Percentiles rank a stretch among this genome's conserved stretches.
These are phyloP conservation scores for Zootoca vivipara DNA, from an alignment of 2,113 vertebrate species.

Conservation along the genomic window DNA sequence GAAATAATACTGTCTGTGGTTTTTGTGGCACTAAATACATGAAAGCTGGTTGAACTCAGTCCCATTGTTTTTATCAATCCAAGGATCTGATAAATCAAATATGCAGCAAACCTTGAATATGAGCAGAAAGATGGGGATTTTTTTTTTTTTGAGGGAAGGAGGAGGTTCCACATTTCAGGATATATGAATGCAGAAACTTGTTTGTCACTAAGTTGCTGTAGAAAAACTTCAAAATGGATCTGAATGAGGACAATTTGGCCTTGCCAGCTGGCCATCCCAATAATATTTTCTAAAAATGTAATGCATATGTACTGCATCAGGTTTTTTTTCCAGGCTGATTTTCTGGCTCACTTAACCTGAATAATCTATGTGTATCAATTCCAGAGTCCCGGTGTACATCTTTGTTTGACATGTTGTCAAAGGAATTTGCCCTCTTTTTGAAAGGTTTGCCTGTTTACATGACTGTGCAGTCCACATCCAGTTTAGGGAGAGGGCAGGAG, in stretches of 20 bases:
- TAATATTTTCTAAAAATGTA: background rate
- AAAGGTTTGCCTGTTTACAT: background rate
- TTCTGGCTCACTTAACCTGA: background rate
- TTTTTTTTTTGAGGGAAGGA: conserved; percentile 11
- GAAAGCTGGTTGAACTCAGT: background rate
- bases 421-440: background rate
- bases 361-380: background rate
- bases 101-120: accelerated
- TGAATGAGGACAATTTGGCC: background rate
- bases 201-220: background rate
- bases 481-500: background rate
- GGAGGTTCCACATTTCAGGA: background rate
- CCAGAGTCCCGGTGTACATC: background rate
- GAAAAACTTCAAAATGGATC: background rate
- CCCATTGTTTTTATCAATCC: background rate
- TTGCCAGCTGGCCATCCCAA: accelerated
- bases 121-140: background rate
- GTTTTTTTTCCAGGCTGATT: background rate
- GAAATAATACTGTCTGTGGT: background rate
- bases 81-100: background rate
- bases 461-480: background rate
- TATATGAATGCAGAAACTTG: background rate
- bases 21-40: background rate
- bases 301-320: accelerated
- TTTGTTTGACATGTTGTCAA: background rate